A percentile compares a stretch with the other conserved stretches of the same genome.
These are phyloP conservation scores for Byasa hedistus DNA, from an alignment of 2,888 invertebrate species.

Conservation along the genomic window DNA sequence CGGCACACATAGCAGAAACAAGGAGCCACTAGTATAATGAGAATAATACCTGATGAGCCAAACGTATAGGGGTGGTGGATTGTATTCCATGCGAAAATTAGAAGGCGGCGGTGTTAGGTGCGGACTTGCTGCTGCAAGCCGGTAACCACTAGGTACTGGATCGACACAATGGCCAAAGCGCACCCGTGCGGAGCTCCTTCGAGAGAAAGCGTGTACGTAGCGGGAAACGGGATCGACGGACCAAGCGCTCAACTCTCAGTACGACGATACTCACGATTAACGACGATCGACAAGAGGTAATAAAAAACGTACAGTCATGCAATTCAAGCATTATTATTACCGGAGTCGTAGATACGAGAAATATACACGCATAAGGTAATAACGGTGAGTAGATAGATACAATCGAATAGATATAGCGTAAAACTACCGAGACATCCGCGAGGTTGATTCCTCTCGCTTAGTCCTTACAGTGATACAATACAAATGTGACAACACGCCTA, in stretches of 20 bases:
- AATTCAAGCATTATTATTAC: constrained; percentile 93
- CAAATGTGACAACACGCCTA: constrained; percentile 78
- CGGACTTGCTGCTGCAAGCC: constrained; percentile 75
- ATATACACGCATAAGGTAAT: constrained; percentile 78
- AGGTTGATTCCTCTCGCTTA: constrained; percentile 71
- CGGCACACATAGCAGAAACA: constrained; percentile 75
- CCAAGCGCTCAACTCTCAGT: constrained; percentile 77
- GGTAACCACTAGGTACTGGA: constrained; percentile 70
- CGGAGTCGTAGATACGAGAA: constrained; percentile 83
- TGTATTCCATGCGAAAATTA: constrained; percentile 79
- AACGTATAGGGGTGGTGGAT: constrained; percentile 78
- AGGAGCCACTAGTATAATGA: constrained; percentile 76
- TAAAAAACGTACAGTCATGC: constrained; percentile 91
- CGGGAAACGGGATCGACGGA: constrained; percentile 75
- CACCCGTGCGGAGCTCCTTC: constrained; percentile 74
- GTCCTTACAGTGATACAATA: constrained; percentile 78
- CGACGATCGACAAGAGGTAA: constrained; percentile 78
- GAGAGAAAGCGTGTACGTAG: constrained; percentile 78
- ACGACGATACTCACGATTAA: constrained; percentile 73
- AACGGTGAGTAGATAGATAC: constrained; percentile 74
- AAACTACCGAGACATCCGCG: constrained; percentile 75
- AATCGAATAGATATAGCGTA: constrained; percentile 76
- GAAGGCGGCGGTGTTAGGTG: constrained; percentile 79
- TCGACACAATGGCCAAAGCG: constrained; percentile 76
- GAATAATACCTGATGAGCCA: constrained; percentile 79